Evolutionary conservation across 2,888 invertebrate species (phyloP).

Genomic region (Monoplex corrugatus): DNA sequence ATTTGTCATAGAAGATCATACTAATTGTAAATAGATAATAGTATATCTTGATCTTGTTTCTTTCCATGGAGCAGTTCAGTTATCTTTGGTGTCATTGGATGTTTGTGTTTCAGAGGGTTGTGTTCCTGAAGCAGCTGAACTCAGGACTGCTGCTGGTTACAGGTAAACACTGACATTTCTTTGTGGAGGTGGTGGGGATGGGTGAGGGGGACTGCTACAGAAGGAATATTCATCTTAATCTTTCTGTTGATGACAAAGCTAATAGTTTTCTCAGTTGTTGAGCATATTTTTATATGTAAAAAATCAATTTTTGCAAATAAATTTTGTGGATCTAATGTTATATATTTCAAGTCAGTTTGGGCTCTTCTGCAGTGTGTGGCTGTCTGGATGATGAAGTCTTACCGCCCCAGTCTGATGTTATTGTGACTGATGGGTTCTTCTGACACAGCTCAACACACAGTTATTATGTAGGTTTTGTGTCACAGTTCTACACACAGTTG

Average conservation of each 20-base stretch:
- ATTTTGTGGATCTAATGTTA: no score
- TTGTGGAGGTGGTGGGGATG: background rate
- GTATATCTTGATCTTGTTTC: no score
- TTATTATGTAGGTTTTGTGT: no score
- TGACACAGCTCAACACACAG: conserved; percentile 19
- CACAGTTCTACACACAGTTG: background rate
- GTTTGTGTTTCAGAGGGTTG: conserved; percentile 87
- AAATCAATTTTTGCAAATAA: no score
- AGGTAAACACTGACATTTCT: conserved; percentile 84
- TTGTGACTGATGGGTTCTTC: conserved; percentile 51
- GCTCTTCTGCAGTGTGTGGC: background rate
- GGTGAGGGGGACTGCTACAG: no score
- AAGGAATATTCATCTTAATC: no score
- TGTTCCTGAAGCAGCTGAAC: conserved; percentile 92
- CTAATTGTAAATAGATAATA: no score
- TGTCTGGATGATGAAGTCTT: conserved; percentile 30
- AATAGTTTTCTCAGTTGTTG: no score
- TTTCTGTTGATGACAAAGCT: no score
- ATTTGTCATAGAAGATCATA: no score
- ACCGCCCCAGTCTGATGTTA: conserved; percentile 48
- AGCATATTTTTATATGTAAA: background rate
- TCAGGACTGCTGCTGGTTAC: conserved; percentile 96
- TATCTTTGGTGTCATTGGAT: background rate
- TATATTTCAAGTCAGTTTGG: no score
- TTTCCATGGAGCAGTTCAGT: no score